Evolutionary conservation across 2,888 invertebrate genomes (phyloP).

Genomic region (Athrips mouffetella): DNA sequence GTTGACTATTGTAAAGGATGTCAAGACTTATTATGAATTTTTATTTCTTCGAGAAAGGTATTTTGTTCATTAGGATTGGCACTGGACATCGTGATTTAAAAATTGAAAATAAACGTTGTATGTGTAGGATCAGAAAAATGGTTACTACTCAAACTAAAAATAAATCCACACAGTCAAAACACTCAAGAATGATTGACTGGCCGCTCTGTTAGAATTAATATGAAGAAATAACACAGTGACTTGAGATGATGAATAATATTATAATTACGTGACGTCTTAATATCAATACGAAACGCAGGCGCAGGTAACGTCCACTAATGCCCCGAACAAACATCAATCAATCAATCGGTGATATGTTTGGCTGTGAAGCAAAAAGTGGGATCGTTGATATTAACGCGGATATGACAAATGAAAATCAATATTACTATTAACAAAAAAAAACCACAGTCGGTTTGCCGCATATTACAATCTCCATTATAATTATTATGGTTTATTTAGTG

Average conservation of each 20-base stretch:
- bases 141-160: slow-evolving; percentile 9
- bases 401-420: too few relatives aligned
- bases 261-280: slow-evolving; percentile 59
- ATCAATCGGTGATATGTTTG: slow-evolving; percentile 58
- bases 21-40: too few relatives aligned
- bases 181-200: slow-evolving; percentile 38
- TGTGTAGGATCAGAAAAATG: neutral
- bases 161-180: slow-evolving; percentile 20
- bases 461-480: too few relatives aligned
- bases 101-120: too few relatives aligned
- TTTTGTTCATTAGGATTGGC: too few relatives aligned
- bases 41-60: too few relatives aligned
- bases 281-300: slow-evolving; percentile 63
- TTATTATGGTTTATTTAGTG: too few relatives aligned
- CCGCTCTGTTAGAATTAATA: slow-evolving; percentile 35
- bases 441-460: too few relatives aligned
- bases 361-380: slow-evolving; percentile 45
- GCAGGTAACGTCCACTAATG: slow-evolving; percentile 54
- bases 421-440: too few relatives aligned
- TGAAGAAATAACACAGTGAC: too few relatives aligned
- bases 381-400: slow-evolving; percentile 38
- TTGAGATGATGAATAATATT: slow-evolving; percentile 51
- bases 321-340: slow-evolving; percentile 71
- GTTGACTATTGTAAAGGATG: too few relatives aligned
- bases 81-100: too few relatives aligned